These are phyloP conservation scores for Neodon shergylaensis DNA, from an alignment of 2,113 vertebrate species.

Conservation along the genomic window DNA sequence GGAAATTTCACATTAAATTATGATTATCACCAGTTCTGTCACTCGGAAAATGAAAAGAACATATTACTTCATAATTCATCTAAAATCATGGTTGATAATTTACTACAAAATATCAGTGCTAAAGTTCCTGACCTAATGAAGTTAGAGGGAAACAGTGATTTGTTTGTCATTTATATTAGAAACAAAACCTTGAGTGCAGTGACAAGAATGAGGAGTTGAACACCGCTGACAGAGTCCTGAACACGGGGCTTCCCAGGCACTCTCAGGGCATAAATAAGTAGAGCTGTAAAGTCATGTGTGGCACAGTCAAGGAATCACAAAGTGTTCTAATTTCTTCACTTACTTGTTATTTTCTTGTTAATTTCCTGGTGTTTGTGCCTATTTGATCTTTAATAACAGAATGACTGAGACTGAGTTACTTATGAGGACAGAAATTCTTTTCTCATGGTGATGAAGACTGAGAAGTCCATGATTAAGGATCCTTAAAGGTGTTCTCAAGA, in stretches of 20 bases:
- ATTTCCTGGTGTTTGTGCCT: not conserved
- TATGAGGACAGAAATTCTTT: not conserved
- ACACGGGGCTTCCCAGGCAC: not conserved
- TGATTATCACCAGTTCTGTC: not conserved
- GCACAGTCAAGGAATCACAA: not conserved
- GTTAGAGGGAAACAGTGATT: not conserved
- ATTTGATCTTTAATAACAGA: not conserved
- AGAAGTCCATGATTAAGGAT: not conserved
- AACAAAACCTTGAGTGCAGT: not conserved
- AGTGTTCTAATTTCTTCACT: not conserved
- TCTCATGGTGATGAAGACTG: not conserved
- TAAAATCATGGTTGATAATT: not conserved
- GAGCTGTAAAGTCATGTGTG: not conserved
- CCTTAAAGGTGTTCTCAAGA: not conserved
- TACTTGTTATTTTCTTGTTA: not conserved
- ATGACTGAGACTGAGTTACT: not conserved
- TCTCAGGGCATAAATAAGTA: not conserved
- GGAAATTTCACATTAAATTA: not conserved
- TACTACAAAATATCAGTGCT: not conserved
- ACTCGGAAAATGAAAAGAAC: not conserved
- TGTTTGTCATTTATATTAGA: constrained; percentile 1
- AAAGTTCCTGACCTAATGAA: not conserved
- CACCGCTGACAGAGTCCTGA: not conserved
- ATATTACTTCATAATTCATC: not conserved
- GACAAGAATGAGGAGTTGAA: not conserved